These are phyloP conservation scores for Labroides dimidiatus DNA, from an alignment of 2,797 vertebrate genomes.

Conservation along the genomic window DNA sequence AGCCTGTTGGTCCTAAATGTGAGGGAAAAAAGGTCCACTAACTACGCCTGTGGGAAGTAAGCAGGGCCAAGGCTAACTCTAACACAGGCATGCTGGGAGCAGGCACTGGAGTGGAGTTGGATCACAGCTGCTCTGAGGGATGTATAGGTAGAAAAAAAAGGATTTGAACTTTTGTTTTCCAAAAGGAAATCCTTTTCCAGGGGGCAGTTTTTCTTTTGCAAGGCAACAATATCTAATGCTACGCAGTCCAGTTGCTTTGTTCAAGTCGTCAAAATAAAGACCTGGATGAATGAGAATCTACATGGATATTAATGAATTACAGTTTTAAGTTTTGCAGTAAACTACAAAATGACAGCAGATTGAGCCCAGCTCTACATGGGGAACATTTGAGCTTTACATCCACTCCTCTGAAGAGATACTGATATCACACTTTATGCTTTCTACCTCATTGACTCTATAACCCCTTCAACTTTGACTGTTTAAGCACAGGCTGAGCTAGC, in stretches of 20 bases:
- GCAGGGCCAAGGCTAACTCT: conserved; percentile 58
- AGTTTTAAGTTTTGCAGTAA: conserved; percentile 56
- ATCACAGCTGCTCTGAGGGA: conserved; percentile 54
- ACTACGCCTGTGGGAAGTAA: conserved; percentile 61
- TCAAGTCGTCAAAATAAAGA: too few species aligned
- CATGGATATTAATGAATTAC: conserved; percentile 37
- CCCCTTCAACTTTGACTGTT: conserved; percentile 59
- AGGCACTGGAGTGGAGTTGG: conserved; percentile 33
- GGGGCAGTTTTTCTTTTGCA: conserved; percentile 31
- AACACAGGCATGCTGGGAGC: conserved; percentile 36
- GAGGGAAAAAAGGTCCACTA: conserved; percentile 67
- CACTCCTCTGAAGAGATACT: conserved; percentile 38
- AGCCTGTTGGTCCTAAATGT: conserved; percentile 67
- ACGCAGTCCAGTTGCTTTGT: too few species aligned
- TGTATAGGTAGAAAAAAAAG: conserved; percentile 51
- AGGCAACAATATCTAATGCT: conserved; percentile 36
- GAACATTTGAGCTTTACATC: conserved; percentile 49
- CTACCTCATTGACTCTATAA: conserved; percentile 45
- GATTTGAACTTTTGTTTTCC: conserved; percentile 26
- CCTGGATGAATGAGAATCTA: too few species aligned
- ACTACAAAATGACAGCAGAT: conserved; percentile 47
- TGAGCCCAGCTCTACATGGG: conserved; percentile 52
- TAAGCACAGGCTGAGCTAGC: conserved; percentile 32
- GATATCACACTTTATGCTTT: conserved; percentile 41
- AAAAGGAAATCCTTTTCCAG: conserved; percentile 51